Evolutionary conservation across 2,113 vertebrate genomes (phyloP), one percentile per base, ranked within the genome.

Genomic region (Cyprinodon tularosa): DNA sequence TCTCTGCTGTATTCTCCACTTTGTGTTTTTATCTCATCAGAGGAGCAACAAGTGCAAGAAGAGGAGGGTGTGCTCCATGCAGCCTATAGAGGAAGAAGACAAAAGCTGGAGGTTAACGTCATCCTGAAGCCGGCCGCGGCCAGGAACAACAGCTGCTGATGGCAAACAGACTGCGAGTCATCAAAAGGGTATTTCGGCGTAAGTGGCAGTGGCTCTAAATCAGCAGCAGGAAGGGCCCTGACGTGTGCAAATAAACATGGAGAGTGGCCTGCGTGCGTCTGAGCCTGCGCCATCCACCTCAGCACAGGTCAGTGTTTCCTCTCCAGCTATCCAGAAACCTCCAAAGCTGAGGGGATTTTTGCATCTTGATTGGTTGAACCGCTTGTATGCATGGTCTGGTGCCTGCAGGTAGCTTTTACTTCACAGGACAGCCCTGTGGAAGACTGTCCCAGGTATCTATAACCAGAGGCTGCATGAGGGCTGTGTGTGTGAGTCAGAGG

Each of bases 151-250:
- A 91, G 91, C 90, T 92, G 92, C 91, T 85, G 82, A 92, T 76
- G 77, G 88, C 91, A 92, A 92, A 93, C 89, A 93, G 85, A 89
- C 82, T 47, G 40, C 57, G 60, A 89, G 84, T 88, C 87, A 89
- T 90, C 90, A 88, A 80, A 77, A 68, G 88, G 77, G 79, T 86
- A 82, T 89, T 93, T 91, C 79, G 84, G 69, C 63, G 36, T 84
- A 90, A 91, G 92, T 92, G 88, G 91, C 91, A 86, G 87, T 85
- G 90, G 87, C 90, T 91, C 88, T 93, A 90, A 90, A 92, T 92
- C 91, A 92, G 89, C 88, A 89, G 86, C 90, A 91, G 91, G 90
- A 91, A 92, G 79, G 80, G 76, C 72, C 83, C 76, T 82, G 86
- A 91, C 85, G 79, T 89, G 90, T 78, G 85, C 88, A 92, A 92